A percentile compares a stretch with the other conserved stretches of the same genome.
Evolutionary conservation across 2,113 vertebrate species (phyloP).

Genomic region (Neofelis nebulosa): DNA sequence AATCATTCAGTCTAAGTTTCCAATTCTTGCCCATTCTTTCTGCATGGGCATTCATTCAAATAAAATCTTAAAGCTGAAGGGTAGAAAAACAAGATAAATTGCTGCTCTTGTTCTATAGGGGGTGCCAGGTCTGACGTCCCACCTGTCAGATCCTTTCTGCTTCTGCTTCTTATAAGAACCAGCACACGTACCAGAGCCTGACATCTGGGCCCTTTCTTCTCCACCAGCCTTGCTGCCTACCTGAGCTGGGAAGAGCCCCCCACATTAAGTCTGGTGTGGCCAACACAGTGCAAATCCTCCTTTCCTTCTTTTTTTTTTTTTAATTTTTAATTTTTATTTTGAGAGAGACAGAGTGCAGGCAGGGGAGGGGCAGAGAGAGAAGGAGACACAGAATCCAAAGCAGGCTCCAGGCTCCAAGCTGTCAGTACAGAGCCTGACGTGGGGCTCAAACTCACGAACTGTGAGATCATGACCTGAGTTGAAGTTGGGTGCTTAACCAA

Average conservation of each 20-base stretch:
- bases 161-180: background rate
- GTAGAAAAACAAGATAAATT: background rate
- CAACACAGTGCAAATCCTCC: background rate
- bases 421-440: too few species aligned
- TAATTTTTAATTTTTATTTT: too few species aligned
- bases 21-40: background rate
- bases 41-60: background rate
- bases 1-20: background rate
- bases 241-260: background rate
- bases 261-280: background rate
- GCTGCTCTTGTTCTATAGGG: background rate
- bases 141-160: background rate
- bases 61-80: background rate
- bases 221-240: background rate
- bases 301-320: background rate
- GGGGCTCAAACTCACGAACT: too few species aligned
- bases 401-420: too few species aligned
- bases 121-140: background rate
- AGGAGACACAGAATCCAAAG: too few species aligned
- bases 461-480: too few species aligned
- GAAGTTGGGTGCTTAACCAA: too few species aligned
- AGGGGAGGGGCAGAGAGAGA: too few species aligned
- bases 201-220: too few species aligned
- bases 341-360: too few species aligned
- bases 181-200: accelerated